Evolutionary conservation across 2,113 vertebrate species (phyloP), one percentile per base, ranked within the genome.

Genomic region (Lagenorhynchus albirostris): DNA sequence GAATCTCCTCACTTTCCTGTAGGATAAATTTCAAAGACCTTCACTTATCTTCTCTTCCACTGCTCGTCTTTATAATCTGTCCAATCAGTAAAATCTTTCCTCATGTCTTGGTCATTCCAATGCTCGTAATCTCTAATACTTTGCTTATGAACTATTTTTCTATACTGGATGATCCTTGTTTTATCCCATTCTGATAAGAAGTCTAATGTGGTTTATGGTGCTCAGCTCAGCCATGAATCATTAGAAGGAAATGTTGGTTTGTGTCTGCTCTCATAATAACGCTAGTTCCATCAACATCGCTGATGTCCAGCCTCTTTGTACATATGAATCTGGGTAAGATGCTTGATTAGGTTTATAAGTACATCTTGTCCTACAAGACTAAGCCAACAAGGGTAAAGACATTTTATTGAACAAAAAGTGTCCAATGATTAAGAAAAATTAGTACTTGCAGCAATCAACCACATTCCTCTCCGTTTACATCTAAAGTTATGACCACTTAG

Each of bases 331-430:
- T 9, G 21, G 33, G 23, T 3, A 89, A 93, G 85, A 53, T 70
- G 41, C 62, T 71, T 92, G 23, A 29, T 70, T 74, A 60, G 77
- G 79, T 97, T 95, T 96, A 73, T 53, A 95, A 92, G 91, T 63
- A 93, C 88, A 92, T 60, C 79, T 94, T 81, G 73, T 97, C 21
- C 71, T 53, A 68, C 26, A 84, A 50, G 60, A 63, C 31, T 68
- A 91, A 95, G 31, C 77, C 86, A 85, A 82, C 84, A 33, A 36
- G 60, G 5, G 31, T 65, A 94, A 92, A 77, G 63, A 36, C 44
- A 92, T 83, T 95, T 89, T 94, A 92, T 55, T 95, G 38, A 91
- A 80, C 6, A 82, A 74, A 95, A 88, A 88, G 76, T 70, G 50
- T 92, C 36, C 17, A 38, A 47, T 71, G 20, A 74, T 58, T 86